Evolutionary conservation across 2,888 invertebrate species (phyloP).

Genomic region (Tuta absoluta): DNA sequence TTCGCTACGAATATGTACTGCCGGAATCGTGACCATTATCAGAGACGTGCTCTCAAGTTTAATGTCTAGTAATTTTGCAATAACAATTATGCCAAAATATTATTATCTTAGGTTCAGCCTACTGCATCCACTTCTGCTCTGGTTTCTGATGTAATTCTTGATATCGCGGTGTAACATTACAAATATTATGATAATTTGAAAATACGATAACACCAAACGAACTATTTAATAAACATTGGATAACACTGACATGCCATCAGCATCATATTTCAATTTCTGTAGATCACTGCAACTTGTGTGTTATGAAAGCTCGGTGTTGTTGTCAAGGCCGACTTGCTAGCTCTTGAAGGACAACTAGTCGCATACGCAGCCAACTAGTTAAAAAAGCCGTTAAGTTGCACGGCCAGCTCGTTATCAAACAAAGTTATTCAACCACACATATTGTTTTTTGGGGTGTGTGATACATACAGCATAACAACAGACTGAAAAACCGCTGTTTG

Average conservation of each 20-base stretch:
- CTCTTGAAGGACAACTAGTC: too few relatives aligned
- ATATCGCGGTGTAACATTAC: conserved; percentile 12
- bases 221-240: conserved; percentile 13
- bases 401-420: too few relatives aligned
- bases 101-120: conserved; percentile 1
- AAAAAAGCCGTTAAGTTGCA: too few relatives aligned
- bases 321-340: too few relatives aligned
- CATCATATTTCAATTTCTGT: not conserved
- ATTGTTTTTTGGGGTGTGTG: too few relatives aligned
- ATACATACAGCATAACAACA: too few relatives aligned
- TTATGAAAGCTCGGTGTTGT: not conserved
- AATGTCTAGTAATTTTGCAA: not conserved
- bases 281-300: not conserved
- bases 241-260: not conserved
- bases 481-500: too few relatives aligned
- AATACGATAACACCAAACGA: conserved; percentile 10
- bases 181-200: conserved; percentile 19
- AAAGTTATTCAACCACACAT: too few relatives aligned
- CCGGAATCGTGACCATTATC: not conserved
- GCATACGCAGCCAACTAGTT: too few relatives aligned
- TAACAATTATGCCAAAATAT: conserved; percentile 5
- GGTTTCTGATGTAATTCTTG: conserved; percentile 19
- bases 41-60: not conserved
- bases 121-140: conserved; percentile 10
- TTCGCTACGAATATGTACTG: too few relatives aligned